Conservation (phyloP, 2,113 vertebrate species). For the Rana temporaria region DNA sequence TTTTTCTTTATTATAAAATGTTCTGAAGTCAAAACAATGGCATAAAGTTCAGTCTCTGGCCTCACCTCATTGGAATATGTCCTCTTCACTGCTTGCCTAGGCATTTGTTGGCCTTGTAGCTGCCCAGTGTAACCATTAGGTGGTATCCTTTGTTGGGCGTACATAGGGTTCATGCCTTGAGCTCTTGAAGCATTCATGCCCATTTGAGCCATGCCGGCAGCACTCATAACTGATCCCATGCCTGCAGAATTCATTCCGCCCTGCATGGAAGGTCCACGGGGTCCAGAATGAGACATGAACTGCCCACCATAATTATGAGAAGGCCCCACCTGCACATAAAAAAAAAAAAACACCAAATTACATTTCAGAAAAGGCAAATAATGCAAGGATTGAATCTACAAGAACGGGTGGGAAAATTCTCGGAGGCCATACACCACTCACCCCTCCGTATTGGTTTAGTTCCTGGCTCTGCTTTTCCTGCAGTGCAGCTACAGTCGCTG, state of each 20-base stretch:
- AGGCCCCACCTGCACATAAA: constrained; percentile 79
- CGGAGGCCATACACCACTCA: constrained; percentile 66
- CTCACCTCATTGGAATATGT: constrained; percentile 85
- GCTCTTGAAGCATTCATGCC: constrained; percentile 80
- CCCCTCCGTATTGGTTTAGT: constrained; percentile 86
- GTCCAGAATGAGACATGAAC: constrained; percentile 85
- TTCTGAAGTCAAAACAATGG: no score
- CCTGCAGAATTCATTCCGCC: constrained; percentile 66
- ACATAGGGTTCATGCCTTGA: constrained; percentile 72
- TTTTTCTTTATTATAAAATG: no score
- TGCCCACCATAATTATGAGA: constrained; percentile 88
- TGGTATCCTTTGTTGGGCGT: constrained; percentile 81
- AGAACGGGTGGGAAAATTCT: no score
- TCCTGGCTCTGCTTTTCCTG: constrained; percentile 97
- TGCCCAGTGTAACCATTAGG: constrained; percentile 81
- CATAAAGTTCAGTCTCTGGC: background rate
- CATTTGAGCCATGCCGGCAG: constrained; percentile 75
- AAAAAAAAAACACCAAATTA: background rate
- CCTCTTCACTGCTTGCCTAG: constrained; percentile 86
- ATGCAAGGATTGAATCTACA: background rate
- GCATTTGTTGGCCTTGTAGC: constrained; percentile 75
- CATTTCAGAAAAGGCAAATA: background rate
- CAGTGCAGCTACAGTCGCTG: constrained; percentile 90
- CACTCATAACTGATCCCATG: constrained; percentile 70
- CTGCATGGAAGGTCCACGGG: constrained; percentile 77